Conservation (phyloP, 1,140 invertebrate species). For the Reticulitermes speratus region DNA sequence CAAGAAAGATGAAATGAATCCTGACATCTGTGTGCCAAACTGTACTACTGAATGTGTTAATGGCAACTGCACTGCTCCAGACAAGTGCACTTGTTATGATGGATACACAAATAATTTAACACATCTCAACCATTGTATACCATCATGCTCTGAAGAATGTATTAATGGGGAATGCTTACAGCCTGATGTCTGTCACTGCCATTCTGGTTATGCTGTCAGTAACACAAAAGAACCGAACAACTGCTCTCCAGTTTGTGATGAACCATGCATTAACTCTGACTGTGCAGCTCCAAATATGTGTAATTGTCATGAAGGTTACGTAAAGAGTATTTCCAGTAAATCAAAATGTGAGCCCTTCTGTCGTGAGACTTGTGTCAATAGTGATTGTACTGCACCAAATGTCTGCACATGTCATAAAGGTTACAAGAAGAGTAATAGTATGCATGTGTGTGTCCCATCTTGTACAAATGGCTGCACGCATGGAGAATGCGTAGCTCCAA, state of each 20-base stretch:
- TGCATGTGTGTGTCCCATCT: not conserved
- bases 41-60: slow-evolving; percentile 58
- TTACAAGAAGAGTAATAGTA: slow-evolving; percentile 31
- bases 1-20: slow-evolving; percentile 26
- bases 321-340: not conserved
- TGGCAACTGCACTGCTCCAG: slow-evolving; percentile 59
- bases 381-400: slow-evolving; percentile 58
- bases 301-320: slow-evolving; percentile 39
- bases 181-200: slow-evolving; percentile 41
- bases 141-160: slow-evolving; percentile 36
- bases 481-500: not conserved
- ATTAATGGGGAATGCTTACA: slow-evolving; percentile 40
- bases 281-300: slow-evolving; percentile 50
- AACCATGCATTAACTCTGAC: slow-evolving; percentile 45
- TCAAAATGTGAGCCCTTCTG: slow-evolving; percentile 58
- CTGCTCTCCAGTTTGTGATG: slow-evolving; percentile 48
- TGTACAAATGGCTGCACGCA: not conserved
- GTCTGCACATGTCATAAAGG: slow-evolving; percentile 49
- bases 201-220: slow-evolving; percentile 37
- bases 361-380: slow-evolving; percentile 54
- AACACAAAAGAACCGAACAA: slow-evolving; percentile 48
- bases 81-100: slow-evolving; percentile 51
- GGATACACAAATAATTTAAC: slow-evolving; percentile 37
- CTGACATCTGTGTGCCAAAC: slow-evolving; percentile 52
- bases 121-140: not conserved